A percentile compares a stretch with the other conserved stretches of the same genome.
Evolutionary conservation across 2,797 vertebrate species (phyloP).

Genomic region (Pogonophryne albipinna): DNA sequence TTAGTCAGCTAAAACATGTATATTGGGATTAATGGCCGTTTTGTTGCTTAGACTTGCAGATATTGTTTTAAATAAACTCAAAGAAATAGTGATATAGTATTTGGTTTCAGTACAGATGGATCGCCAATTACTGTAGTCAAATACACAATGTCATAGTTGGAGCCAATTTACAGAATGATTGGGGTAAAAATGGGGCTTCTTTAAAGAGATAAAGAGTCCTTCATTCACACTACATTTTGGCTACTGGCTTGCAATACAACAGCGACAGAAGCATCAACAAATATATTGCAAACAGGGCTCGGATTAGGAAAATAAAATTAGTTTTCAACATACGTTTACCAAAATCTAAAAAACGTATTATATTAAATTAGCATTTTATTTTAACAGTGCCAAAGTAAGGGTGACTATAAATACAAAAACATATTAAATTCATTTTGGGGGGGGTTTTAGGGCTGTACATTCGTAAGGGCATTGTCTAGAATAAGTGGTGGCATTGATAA

Average conservation of each 20-base stretch:
- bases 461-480: conserved; percentile 1
- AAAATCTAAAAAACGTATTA: conserved; percentile 15
- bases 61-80: background rate
- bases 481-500: conserved; percentile 42
- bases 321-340: conserved; percentile 6
- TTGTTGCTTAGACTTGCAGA: conserved; percentile 15
- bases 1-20: conserved; percentile 3
- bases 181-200: background rate
- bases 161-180: background rate
- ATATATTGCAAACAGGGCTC: conserved; percentile 36
- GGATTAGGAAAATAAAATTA: conserved; percentile 19
- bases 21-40: conserved; percentile 11
- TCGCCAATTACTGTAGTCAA: conserved; percentile 32
- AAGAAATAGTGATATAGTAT: conserved; percentile 16
- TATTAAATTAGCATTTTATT: conserved; percentile 40
- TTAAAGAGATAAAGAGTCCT: conserved; percentile 34
- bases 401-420: conserved; percentile 38
- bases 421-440: conserved; percentile 1
- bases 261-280: conserved; percentile 9
- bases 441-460: conserved; percentile 35
- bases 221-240: conserved; percentile 56
- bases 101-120: conserved; percentile 25
- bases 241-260: conserved; percentile 29
- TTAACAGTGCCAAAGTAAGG: conserved; percentile 37
- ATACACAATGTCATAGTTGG: background rate